Evolutionary conservation across 2,113 vertebrate genomes (phyloP), one percentile per base, ranked within the genome.

Genomic region (Nettapus auritus): DNA sequence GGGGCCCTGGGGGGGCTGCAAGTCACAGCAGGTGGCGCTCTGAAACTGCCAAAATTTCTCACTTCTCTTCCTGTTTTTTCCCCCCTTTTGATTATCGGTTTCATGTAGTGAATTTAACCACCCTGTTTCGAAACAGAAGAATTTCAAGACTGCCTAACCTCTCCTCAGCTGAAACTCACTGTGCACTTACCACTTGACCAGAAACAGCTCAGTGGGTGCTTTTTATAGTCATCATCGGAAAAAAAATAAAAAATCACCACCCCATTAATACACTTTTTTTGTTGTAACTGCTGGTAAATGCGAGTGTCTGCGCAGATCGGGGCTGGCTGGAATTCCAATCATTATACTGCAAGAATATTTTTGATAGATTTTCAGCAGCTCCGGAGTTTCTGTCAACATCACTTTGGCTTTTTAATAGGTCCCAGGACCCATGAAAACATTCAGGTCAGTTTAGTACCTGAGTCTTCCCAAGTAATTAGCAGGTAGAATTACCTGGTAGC

Each of bases 401-500:
- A 50, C 76, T 86, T 34, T 89, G 89, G 22, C 69, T 97, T 95
- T 98, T 96, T 97, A 97, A 96, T 92, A 92, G 97, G 95, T 96
- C 96, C 87, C 97, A 96, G 90, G 95, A 98, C 93, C 96, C 42
- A 13, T 55, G 75, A 93, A 97, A 98, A 95, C 86, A 91, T 95
- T 97, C 89, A 91, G 97, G 96, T 97, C 97, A 97, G 79, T 97
- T 97, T 94, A 96, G 89, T 94, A 95, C 95, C 83, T 75, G 85
- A 96, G 82, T 96, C 94, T 97, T 98, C 95, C 94, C 84, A 93
- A 96, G 95, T 97, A 98, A 98, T 98, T 98, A 98, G 95, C 92
- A 97, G 96, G 93, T 97, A 94, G 96, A 97, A 97, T 97, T 97
- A 97, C 86, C 76, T 88, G 95, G 97, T 96, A 97, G 95, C 90